Percentiles rank a stretch among this genome's conserved stretches.
phyloP scores from a whole-genome alignment of 2,797 vertebrate species.

The Apogon hyalosoma region DNA sequence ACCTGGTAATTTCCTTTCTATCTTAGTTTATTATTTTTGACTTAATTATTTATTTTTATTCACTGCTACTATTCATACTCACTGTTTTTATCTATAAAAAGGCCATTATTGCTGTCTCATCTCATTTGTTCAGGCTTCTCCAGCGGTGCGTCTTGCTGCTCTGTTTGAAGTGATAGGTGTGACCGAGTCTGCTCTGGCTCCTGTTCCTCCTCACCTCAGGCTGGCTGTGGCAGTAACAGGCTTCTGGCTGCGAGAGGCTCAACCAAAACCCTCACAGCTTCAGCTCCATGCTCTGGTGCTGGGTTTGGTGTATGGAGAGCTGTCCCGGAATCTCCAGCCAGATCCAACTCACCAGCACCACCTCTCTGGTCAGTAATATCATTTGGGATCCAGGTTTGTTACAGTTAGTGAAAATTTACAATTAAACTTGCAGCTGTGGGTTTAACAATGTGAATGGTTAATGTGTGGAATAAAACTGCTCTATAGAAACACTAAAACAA shows the following conservation, averaged over 20 bases:
- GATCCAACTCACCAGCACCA: conserved; percentile 33
- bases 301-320: conserved; percentile 87
- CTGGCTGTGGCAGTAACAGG: conserved; percentile 86
- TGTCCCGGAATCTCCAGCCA: conserved; percentile 68
- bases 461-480: no score
- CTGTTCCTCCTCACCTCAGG: conserved; percentile 81
- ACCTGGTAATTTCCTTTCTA: no score
- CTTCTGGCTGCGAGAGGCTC: conserved; percentile 86
- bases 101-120: no score
- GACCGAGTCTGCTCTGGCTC: conserved; percentile 73
- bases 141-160: conserved; percentile 72
- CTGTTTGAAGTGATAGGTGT: conserved; percentile 87
- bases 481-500: no score
- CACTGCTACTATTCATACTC: no score
- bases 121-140: conserved; percentile 72
- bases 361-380: conserved; percentile 42
- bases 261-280: conserved; percentile 78
- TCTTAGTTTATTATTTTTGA: no score
- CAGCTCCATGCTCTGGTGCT: conserved; percentile 90
- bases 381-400: background rate
- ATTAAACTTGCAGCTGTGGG: no score
- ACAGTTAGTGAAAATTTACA: no score
- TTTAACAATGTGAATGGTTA: no score
- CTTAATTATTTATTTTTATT: no score
- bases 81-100: no score